phyloP scores from a whole-genome alignment of 2,113 vertebrate genomes.

The Canis aureus region DNA sequence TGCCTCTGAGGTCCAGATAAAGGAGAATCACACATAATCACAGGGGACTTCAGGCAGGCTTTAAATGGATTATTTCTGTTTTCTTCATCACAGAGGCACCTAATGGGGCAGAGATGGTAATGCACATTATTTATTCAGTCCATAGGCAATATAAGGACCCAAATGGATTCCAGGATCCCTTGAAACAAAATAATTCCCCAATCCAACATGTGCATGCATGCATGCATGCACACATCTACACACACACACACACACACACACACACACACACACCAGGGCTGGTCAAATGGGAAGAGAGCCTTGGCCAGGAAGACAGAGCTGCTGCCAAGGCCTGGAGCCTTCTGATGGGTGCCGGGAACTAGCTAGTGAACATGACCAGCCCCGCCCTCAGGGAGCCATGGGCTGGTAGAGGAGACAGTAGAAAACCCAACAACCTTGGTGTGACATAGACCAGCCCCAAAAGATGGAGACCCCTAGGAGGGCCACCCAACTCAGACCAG shows the following conservation, averaged over 20 bases:
- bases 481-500: background rate
- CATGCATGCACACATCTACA: too few relatives aligned
- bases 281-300: background rate
- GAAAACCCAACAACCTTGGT: background rate
- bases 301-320: background rate
- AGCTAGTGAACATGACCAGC: background rate
- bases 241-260: background rate
- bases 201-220: background rate
- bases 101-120: background rate
- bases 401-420: background rate
- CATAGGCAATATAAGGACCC: background rate
- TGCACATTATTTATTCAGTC: background rate
- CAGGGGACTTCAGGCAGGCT: background rate
- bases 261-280: background rate
- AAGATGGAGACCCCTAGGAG: background rate
- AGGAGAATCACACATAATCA: background rate
- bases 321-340: background rate
- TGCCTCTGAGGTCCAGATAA: slow-evolving; percentile 36
- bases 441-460: background rate
- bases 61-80: slow-evolving; percentile 38
- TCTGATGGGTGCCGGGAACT: background rate
- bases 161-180: background rate
- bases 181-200: slow-evolving; percentile 37
- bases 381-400: background rate
- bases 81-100: background rate